A percentile compares a stretch with the other conserved stretches of the same genome.
These are phyloP conservation scores for Brienomyrus longianalis DNA, from an alignment of 2,113 vertebrate species.

Conservation along the genomic window DNA sequence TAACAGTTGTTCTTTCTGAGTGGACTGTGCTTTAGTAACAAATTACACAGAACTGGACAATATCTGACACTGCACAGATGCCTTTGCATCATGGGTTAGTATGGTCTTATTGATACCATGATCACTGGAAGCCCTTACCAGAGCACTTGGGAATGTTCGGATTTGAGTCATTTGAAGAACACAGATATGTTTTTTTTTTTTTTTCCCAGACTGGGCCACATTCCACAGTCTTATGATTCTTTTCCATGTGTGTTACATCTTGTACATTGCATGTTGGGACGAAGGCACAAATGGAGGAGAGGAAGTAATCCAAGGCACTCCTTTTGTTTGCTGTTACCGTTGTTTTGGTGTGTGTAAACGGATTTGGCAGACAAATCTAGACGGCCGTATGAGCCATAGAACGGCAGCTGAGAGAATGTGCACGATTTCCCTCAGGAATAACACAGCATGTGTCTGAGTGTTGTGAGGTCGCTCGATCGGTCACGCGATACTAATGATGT, in stretches of 20 bases:
- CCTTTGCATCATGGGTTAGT: neutral
- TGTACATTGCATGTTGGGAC: neutral
- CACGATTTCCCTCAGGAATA: neutral
- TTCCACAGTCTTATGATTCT: neutral
- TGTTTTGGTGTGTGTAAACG: neutral
- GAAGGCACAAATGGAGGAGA: neutral
- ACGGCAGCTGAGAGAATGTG: neutral
- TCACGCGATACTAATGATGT: neutral
- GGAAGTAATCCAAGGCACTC: neutral
- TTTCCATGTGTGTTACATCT: neutral
- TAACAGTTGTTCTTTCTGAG: neutral
- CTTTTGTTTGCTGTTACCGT: neutral
- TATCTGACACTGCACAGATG: neutral
- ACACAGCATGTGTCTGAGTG: neutral
- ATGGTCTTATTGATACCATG: neutral
- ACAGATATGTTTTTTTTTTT: neutral
- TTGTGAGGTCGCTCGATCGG: no score
- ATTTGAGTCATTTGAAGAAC: neutral
- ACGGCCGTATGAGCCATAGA: neutral
- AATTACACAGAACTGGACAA: neutral
- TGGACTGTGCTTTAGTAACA: neutral
- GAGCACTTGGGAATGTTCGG: neutral
- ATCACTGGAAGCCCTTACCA: neutral
- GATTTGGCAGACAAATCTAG: neutral
- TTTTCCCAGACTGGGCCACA: no score